A percentile compares a stretch with the other conserved stretches of the same genome.
These are phyloP conservation scores for Drosophila asahinai DNA, from an alignment of 1,140 invertebrate genomes.

Conservation along the genomic window DNA sequence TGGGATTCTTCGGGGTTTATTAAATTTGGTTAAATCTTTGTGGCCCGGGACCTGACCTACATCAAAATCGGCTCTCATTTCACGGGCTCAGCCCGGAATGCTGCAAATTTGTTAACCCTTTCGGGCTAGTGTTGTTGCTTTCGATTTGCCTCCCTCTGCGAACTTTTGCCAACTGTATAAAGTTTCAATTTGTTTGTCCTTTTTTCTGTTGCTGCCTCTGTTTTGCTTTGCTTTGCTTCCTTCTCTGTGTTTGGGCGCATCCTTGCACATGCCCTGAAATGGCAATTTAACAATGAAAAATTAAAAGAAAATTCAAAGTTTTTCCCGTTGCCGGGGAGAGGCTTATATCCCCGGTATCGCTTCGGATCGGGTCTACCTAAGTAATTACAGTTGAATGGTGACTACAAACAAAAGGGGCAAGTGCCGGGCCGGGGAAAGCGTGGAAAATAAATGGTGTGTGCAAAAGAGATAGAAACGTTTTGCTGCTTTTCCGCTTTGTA, in stretches of 20 bases:
- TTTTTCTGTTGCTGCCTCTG: constrained; percentile 17
- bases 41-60: constrained; percentile 40
- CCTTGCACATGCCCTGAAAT: constrained; percentile 54
- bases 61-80: constrained; percentile 49
- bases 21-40: constrained; percentile 43
- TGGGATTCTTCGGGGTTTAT: constrained; percentile 24
- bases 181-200: constrained; percentile 58
- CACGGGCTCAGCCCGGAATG: constrained; percentile 24
- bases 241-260: constrained; percentile 34
- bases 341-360: constrained; percentile 64
- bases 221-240: constrained; percentile 15
- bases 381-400: constrained; percentile 82
- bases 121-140: constrained; percentile 22
- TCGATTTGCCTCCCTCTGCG: constrained; percentile 27
- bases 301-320: constrained; percentile 81
- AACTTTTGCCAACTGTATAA: constrained; percentile 56
- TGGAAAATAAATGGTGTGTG: constrained; percentile 48
- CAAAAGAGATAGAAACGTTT: constrained; percentile 56
- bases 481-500: constrained; percentile 51
- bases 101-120: constrained; percentile 50
- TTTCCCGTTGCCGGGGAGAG: constrained; percentile 53
- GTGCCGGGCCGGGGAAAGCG: not conserved
- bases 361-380: constrained; percentile 64
- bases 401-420: constrained; percentile 58
- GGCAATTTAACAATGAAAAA: constrained; percentile 83